Conservation (phyloP, 2,113 vertebrate genomes). For the Rhinoderma darwinii region DNA sequence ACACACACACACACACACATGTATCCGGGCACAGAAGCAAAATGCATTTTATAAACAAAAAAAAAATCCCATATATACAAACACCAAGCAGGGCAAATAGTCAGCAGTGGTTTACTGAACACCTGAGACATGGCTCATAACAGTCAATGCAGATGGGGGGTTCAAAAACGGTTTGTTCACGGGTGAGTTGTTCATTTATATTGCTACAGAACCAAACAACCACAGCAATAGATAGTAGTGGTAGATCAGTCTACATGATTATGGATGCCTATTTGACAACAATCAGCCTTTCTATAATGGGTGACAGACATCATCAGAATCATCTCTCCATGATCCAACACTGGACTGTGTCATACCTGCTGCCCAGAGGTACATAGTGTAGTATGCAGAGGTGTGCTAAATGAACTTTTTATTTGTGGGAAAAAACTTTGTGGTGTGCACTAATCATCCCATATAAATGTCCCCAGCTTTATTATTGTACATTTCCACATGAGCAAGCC, state of each 20-base stretch:
- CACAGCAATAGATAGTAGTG: neutral
- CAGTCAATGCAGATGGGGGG: too few relatives aligned
- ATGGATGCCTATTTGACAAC: neutral
- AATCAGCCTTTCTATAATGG: neutral
- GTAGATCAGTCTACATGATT: neutral
- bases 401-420: constrained; percentile 21
- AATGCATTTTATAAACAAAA: too few relatives aligned
- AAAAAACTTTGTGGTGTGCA: neutral
- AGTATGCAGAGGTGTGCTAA: neutral
- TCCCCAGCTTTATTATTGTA: constrained; percentile 28
- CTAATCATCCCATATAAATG: constrained; percentile 37
- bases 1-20: too few relatives aligned
- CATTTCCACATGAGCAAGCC: constrained; percentile 46
- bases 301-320: neutral
- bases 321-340: neutral
- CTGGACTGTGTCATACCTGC: neutral
- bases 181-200: too few relatives aligned
- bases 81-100: too few relatives aligned
- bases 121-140: too few relatives aligned
- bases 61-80: too few relatives aligned
- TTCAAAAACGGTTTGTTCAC: too few relatives aligned
- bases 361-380: neutral
- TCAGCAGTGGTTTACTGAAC: too few relatives aligned
- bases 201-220: too few relatives aligned
- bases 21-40: too few relatives aligned